phyloP scores from a whole-genome alignment of 2,113 vertebrate species.

The Dasypus novemcinctus region DNA sequence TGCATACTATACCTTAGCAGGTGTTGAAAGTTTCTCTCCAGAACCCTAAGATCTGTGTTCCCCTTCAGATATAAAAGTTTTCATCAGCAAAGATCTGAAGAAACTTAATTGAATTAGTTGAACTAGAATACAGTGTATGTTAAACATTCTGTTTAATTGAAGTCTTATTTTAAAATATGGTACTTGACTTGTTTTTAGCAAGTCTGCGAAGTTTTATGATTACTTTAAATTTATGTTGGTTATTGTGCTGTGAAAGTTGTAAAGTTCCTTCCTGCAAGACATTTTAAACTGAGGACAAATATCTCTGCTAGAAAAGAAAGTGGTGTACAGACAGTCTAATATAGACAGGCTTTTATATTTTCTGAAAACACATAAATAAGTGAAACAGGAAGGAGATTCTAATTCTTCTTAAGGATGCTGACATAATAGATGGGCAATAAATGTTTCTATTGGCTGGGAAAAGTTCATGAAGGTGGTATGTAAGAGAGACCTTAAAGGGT shows the following conservation, averaged over 20 bases:
- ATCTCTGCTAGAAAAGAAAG: background rate
- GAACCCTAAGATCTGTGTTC: background rate
- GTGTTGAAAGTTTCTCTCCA: background rate
- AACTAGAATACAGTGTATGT: background rate
- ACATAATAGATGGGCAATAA: background rate
- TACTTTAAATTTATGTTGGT: background rate
- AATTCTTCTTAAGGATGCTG: background rate
- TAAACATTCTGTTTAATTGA: background rate
- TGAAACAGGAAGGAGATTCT: background rate
- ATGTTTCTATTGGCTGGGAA: slow-evolving; percentile 8
- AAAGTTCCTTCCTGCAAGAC: background rate
- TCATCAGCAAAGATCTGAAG: background rate
- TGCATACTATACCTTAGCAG: background rate
- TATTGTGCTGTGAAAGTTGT: background rate
- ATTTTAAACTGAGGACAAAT: background rate
- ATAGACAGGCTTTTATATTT: background rate
- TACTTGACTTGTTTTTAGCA: background rate
- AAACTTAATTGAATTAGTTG: background rate
- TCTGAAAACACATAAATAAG: background rate
- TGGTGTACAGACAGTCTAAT: background rate
- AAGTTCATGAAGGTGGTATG: background rate
- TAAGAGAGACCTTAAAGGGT: background rate
- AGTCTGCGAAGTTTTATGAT: background rate
- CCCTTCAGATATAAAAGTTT: background rate
- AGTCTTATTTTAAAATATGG: background rate